Evolutionary conservation across 2,113 vertebrate species (phyloP), one percentile per base, ranked within the genome.

Genomic region (Pipa parva): DNA sequence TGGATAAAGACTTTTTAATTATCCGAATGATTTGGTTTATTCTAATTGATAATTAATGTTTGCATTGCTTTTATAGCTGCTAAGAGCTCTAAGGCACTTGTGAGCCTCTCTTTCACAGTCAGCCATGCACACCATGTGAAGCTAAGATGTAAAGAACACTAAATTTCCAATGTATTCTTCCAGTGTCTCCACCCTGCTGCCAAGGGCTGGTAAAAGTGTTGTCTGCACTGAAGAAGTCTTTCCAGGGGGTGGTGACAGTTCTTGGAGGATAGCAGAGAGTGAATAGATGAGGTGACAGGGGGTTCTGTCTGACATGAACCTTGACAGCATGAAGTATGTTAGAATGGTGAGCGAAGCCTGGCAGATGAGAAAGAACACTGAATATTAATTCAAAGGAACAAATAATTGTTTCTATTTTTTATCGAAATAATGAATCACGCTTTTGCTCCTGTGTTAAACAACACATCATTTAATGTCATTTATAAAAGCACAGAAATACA

Each of bases 221-320:
- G 83, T 85, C 85, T 87, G 65, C 79, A 77, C 74, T 77, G 87
- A 87, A 84, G 72, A 63, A 75, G 66, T 73, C 77, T 78, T 78
- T 78, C 82, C 77, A 85, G 85, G 79, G 88, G 77, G 78, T 79
- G 81, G 80, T 91, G 87, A 93, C 83, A 89, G 83, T 75, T 84
- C 87, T 84, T 72, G 77, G 79, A 79, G 86, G 83, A 91, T 86
- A 84, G 82, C 81, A 81, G 77, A 42, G 70, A 68, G 77, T 85
- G 84, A 85, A 87, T 89, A 83, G 80, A 78, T 72, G 84, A 78
- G 83, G 65, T 89, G 82, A 83, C 83, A 84, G 81, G 87, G 84
- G 90, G 75, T 82, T 86, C 90, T 93, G 88, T 92, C 87, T 93
- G 90, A 90, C 86, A 90, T 78, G 84, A 89, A 86, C 88, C 81